Percentiles rank a stretch among this genome's conserved stretches.
phyloP scores from a whole-genome alignment of 2,113 vertebrate genomes.

The Albula glossodonta region DNA sequence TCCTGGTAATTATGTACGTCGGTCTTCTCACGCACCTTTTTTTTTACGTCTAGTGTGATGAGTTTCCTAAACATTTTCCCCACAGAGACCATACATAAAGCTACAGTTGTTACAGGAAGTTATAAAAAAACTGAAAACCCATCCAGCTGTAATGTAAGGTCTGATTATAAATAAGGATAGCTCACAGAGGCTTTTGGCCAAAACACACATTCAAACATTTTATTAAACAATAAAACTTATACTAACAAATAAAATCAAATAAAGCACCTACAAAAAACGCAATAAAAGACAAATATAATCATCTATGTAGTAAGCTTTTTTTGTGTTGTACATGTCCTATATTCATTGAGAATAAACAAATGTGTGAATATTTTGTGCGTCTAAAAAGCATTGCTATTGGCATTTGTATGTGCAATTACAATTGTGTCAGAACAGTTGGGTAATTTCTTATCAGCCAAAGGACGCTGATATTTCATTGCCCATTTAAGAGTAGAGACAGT shows the following conservation, averaged over 20 bases:
- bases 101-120: slow-evolving; percentile 27
- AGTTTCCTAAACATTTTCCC: slow-evolving; percentile 25
- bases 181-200: background rate
- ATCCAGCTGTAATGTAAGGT: background rate
- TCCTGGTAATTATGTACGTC: slow-evolving; percentile 22
- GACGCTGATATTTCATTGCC: background rate
- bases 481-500: background rate
- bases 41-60: slow-evolving; percentile 12
- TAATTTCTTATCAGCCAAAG: background rate
- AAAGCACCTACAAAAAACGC: background rate
- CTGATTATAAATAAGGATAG: background rate
- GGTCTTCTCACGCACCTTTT: slow-evolving; percentile 23
- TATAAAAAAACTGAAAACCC: slow-evolving; percentile 7
- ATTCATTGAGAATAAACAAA: background rate
- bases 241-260: background rate
- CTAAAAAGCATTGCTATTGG: background rate
- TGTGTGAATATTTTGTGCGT: no score
- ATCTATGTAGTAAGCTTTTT: no score
- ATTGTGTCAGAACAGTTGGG: background rate
- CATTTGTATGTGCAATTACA: background rate
- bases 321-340: background rate
- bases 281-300: no score
- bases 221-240: background rate
- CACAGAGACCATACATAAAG: slow-evolving; percentile 20
- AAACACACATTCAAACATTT: background rate